These are phyloP conservation scores for Dimorphilus gyrociliatus DNA, from an alignment of 2,888 invertebrate genomes.

Conservation along the genomic window DNA sequence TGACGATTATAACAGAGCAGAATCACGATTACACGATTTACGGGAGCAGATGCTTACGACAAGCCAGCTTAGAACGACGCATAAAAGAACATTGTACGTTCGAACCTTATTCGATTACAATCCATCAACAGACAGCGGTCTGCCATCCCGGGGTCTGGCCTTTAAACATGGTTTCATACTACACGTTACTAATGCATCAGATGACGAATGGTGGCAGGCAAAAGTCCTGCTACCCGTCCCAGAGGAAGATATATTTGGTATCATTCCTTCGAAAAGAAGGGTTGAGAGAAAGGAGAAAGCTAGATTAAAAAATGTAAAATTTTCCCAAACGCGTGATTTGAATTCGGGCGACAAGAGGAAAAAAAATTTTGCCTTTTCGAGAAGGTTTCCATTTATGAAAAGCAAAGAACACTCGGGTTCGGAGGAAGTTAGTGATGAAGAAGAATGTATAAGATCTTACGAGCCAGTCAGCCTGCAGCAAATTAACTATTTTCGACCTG, in stretches of 20 bases:
- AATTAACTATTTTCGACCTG: constrained; percentile 90
- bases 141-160: constrained; percentile 76
- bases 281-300: constrained; percentile 82
- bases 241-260: constrained; percentile 60
- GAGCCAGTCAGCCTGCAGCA: too few species aligned
- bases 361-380: constrained; percentile 93
- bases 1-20: constrained; percentile 96
- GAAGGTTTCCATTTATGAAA: constrained; percentile 98
- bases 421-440: constrained; percentile 89
- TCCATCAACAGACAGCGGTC: constrained; percentile 77
- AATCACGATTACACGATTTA: constrained; percentile 91
- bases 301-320: constrained; percentile 82
- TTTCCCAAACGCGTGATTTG: too few species aligned
- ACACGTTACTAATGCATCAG: constrained; percentile 88
- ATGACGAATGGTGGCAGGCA: constrained; percentile 98
- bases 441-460: too few species aligned
- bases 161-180: constrained; percentile 89
- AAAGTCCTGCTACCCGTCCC: constrained; percentile 4
- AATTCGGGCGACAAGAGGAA: constrained; percentile 44
- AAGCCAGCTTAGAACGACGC: constrained; percentile 77
- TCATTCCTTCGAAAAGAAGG: constrained; percentile 64
- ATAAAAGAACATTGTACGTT: constrained; percentile 80
- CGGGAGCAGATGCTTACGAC: constrained; percentile 74
- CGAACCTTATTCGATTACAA: constrained; percentile 90
- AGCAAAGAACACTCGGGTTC: constrained; percentile 88